A percentile compares a stretch with the other conserved stretches of the same genome.
phyloP scores from a whole-genome alignment of 2,113 vertebrate species.

The Triplophysa dalaica region DNA sequence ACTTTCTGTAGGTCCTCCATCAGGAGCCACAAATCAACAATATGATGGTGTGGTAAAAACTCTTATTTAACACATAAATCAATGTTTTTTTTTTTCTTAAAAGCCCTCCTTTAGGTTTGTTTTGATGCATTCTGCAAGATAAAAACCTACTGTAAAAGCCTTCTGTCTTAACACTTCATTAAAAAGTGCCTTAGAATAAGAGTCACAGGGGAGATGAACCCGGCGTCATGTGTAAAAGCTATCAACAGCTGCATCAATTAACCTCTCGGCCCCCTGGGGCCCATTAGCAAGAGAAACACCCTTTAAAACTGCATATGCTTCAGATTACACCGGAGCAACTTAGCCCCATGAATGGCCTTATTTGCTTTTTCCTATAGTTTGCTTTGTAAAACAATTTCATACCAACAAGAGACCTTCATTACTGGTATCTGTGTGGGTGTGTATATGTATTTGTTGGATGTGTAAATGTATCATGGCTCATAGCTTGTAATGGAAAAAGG shows the following conservation, averaged over 20 bases:
- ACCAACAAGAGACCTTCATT: conserved; percentile 23
- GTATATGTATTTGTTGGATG: not conserved
- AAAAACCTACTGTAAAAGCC: conserved; percentile 60
- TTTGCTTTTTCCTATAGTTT: conserved; percentile 71
- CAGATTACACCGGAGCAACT: conserved; percentile 78
- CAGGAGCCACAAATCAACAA: conserved; percentile 70
- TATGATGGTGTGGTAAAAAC: conserved; percentile 64
- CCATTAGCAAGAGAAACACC: conserved; percentile 83
- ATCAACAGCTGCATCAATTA: conserved; percentile 94
- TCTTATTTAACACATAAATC: conserved; percentile 73
- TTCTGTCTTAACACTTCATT: conserved; percentile 88
- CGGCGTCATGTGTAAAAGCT: conserved; percentile 77
- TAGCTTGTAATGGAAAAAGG: conserved; percentile 28
- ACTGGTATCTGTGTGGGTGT: conserved; percentile 43
- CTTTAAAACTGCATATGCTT: conserved; percentile 83
- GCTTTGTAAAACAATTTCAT: conserved; percentile 47
- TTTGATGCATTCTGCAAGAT: conserved; percentile 67
- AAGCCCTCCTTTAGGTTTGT: conserved; percentile 58
- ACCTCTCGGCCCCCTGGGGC: conserved; percentile 80
- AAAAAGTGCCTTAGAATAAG: conserved; percentile 84
- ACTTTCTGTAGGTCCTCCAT: conserved; percentile 67
- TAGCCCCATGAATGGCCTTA: conserved; percentile 77
- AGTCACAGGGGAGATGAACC: conserved; percentile 82
- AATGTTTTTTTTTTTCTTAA: conserved; percentile 62
- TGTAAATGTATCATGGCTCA: conserved; percentile 24